Evolutionary conservation across 2,797 vertebrate genomes (phyloP), one percentile per base, ranked within the genome.

Genomic region (Astyanax mexicanus): DNA sequence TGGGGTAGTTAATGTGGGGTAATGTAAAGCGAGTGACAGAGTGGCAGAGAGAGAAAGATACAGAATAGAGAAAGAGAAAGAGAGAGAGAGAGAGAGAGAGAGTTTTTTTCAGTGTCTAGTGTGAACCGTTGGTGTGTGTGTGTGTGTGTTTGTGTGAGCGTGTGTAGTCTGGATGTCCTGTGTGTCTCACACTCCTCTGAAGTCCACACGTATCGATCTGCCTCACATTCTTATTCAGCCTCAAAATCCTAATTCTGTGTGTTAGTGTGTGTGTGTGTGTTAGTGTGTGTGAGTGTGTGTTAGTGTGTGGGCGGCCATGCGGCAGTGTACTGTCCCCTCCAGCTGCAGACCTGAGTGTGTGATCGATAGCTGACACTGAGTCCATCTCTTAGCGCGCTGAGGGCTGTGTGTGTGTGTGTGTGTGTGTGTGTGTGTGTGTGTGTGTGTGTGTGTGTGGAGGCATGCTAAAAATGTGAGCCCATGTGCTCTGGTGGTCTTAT

Each of bases 351-450:
- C 45, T 73, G 32, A 69, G 42, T 52, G 38, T 69, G 40, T 69
- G 81, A 92, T 92, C 88, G 88, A 92, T 92, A 89, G 84, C 85
- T 88, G 89, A 88, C 90, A 90, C 71, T 88, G 88, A 89, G 88
- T 89, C 87, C 88, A 82, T 90, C 86, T 86, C 87, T 89, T 7
- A 19, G 45, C 13, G 6, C 3, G 13, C 13, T 17, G n/a, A 49
- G 45, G 3, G 44, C 27, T 72, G 35, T 62, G 62, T 51, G 52
- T 78, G 76, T n/a, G 29, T 60, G 66, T 29, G n/a, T 81, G 52
- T 37, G 66, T 80, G 76, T 72, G 69, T 45, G 47, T 72, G 4
- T 32, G 38, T 71, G 49, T 55, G 37, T 51, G 37, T 54, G 69
- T 45, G 47, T 72, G 4, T 32, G 40, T 72, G 51, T 57, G 38